Percentiles rank a stretch among this genome's conserved stretches.
phyloP scores from a whole-genome alignment of 2,888 invertebrate species.

The Cosmopolites sordidus region DNA sequence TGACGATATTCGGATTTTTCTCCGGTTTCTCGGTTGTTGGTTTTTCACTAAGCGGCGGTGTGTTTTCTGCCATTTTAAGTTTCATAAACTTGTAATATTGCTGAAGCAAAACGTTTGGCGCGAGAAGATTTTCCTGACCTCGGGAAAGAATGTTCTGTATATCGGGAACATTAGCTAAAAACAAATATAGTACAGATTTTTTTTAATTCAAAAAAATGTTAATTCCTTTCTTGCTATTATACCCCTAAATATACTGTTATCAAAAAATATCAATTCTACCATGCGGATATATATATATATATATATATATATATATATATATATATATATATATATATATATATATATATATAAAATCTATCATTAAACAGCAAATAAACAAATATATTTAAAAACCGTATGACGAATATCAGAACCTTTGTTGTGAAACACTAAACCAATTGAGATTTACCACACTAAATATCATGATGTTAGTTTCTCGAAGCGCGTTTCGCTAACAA shows the following conservation, averaged over 20 bases:
- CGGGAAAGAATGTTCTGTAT: conserved; percentile 11
- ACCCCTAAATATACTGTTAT: not conserved
- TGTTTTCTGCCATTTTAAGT: conserved; percentile 17
- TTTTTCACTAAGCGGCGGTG: conserved; percentile 4
- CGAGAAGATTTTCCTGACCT: conserved; percentile 28
- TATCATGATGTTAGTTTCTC: no score
- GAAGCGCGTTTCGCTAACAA: no score
- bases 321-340: no score
- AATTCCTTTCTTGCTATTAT: no score
- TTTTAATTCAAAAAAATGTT: no score
- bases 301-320: not conserved
- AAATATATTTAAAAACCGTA: no score
- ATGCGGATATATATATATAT: not conserved
- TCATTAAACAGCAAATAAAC: no score
- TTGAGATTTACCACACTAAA: no score
- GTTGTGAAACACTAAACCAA: no score
- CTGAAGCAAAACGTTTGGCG: conserved; percentile 24
- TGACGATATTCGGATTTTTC: not conserved
- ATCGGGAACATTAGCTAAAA: conserved; percentile 15
- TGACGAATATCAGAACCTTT: no score
- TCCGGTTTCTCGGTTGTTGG: conserved; percentile 1
- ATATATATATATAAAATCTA: no score
- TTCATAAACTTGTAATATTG: conserved; percentile 29
- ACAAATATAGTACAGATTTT: not conserved
- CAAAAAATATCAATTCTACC: not conserved